phyloP scores from a whole-genome alignment of 2,888 invertebrate genomes.

The Liopterus haemorrhoidalis region DNA sequence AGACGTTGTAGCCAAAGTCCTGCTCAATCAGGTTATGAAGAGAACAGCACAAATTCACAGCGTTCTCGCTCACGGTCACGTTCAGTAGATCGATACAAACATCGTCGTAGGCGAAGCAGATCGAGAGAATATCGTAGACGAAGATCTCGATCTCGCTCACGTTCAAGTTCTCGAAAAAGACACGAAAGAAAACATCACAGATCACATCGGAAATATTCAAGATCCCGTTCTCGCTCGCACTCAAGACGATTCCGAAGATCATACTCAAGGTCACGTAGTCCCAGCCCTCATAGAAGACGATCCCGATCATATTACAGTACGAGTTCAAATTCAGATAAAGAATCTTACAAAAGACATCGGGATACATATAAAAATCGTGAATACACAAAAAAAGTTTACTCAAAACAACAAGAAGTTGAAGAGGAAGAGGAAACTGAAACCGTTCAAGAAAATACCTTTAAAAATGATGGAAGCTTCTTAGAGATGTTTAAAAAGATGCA shows the following conservation, averaged over 20 bases:
- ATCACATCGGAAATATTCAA: conserved; percentile 13
- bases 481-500: conserved; percentile 91
- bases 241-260: conserved; percentile 18
- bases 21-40: conserved; percentile 23
- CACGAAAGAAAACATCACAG: too few species aligned
- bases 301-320: conserved; percentile 14
- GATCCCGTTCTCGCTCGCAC: conserved; percentile 23
- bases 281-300: conserved; percentile 8
- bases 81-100: conserved; percentile 15
- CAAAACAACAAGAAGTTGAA: conserved; percentile 35
- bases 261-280: conserved; percentile 1
- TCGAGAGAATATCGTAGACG: conserved; percentile 28
- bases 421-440: conserved; percentile 42
- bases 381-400: conserved; percentile 23
- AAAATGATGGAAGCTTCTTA: conserved; percentile 85
- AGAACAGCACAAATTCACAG: conserved; percentile 17
- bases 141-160: conserved; percentile 30
- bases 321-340: conserved; percentile 12
- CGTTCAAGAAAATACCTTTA: conserved; percentile 61
- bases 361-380: conserved; percentile 17
- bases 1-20: conserved; percentile 26
- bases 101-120: conserved; percentile 24
- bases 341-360: conserved; percentile 20
- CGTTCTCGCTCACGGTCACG: conserved; percentile 13
- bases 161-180: conserved; percentile 16